These are phyloP conservation scores for Axis porcinus DNA, from an alignment of 2,113 vertebrate genomes.

Conservation along the genomic window DNA sequence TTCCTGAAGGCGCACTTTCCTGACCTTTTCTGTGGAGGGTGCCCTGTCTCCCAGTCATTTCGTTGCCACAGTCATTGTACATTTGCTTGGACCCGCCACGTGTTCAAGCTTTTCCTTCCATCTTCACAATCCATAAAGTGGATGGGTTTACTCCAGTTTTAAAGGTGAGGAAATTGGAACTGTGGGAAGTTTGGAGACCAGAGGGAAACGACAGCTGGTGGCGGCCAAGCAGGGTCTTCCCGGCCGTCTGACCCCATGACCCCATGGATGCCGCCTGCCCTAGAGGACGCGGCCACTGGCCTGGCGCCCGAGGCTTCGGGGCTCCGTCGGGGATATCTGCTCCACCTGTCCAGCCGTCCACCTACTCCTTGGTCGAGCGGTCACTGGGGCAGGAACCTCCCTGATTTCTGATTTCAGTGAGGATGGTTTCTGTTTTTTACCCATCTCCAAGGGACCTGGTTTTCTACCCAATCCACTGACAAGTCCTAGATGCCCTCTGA, in stretches of 20 bases:
- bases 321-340: fast-evolving
- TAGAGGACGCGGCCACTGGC: too few relatives aligned
- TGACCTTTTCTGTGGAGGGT: neutral
- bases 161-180: neutral
- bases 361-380: fast-evolving
- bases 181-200: neutral
- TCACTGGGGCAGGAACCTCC: neutral
- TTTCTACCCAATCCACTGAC: neutral
- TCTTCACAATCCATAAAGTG: neutral
- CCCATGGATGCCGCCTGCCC: fast-evolving
- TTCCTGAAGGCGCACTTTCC: neutral
- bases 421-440: fast-evolving
- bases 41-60: neutral
- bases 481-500: neutral
- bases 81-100: fast-evolving
- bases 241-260: fast-evolving
- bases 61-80: fast-evolving
- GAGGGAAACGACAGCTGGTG: fast-evolving
- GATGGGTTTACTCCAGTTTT: too few relatives aligned
- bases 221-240: neutral
- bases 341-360: fast-evolving
- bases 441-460: fast-evolving
- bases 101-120: neutral
- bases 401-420: neutral
- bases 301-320: fast-evolving